Evolutionary conservation across 2,888 invertebrate genomes (phyloP).

Genomic region (Seira ritae): DNA sequence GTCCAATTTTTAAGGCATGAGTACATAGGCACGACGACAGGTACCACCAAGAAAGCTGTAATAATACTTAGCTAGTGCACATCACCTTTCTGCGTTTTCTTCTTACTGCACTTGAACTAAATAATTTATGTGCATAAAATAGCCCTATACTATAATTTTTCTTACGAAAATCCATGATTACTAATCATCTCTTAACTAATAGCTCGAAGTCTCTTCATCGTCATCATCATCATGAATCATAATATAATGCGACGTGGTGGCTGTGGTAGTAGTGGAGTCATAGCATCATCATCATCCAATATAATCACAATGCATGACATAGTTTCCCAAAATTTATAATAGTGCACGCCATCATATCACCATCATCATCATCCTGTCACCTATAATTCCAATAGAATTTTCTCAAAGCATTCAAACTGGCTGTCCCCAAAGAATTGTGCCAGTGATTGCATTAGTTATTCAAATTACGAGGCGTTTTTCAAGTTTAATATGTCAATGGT

Average conservation of each 20-base stretch:
- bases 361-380: neutral
- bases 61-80: no score
- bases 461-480: no score
- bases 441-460: no score
- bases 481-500: no score
- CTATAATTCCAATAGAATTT: neutral
- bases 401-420: neutral
- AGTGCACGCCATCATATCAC: neutral
- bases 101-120: slow-evolving; percentile 56
- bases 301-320: neutral
- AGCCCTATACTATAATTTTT: slow-evolving; percentile 8
- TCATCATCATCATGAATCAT: slow-evolving; percentile 12
- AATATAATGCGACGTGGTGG: slow-evolving; percentile 18
- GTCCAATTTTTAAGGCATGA: neutral
- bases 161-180: slow-evolving; percentile 54
- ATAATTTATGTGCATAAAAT: slow-evolving; percentile 60
- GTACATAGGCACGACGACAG: slow-evolving; percentile 4
- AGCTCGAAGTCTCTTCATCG: neutral
- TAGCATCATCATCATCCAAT: neutral
- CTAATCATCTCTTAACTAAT: slow-evolving; percentile 51
- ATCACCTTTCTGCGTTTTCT: slow-evolving; percentile 1
- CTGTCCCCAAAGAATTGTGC: no score
- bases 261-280: slow-evolving; percentile 8
- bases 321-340: neutral
- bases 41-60: neutral